Base-by-base conservation (phyloP, 2,888 invertebrate genomes). In the Rutpela maculata region DNA sequence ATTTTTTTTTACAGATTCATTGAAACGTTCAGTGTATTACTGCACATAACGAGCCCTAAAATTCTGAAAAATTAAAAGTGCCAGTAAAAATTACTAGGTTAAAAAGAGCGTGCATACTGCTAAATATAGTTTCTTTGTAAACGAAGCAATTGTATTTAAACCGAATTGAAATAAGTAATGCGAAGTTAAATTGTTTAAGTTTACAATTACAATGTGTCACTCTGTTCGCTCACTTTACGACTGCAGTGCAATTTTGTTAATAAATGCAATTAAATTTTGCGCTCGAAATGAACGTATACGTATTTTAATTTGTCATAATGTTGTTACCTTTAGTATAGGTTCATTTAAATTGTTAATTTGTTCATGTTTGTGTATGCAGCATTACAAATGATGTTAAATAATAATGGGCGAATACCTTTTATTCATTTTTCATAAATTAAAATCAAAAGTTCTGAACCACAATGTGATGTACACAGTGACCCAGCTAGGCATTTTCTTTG, bases 171-270 rank as follows among this genome's bases (percentile, higher is more conserved):
- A 56, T 69, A 69, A 69, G 57, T 31, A 57, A 38, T 57, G 12
- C 57, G 31, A 56, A 59, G 69, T 69, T 69, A 57, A 56, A 69
- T 59, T 69, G 69, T 59, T 55, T 55, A 35, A 69, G 56, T 57
- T 69, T 69, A 35, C 56, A 69, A 69, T 59, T 69, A 69, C 69
- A 57, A 57, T 69, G 22, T 69, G 59, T 69, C 57, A 69, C 69
- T 57, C 69, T 57, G 35, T 59, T 55, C 69, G 38, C 31, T 56
- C 56, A 31, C 17, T 57, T 69, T 18, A 11, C 50, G 69, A 55
- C 38, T 57, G 56, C 31, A 17, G 19, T 31, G 69, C 19, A 69
- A 55, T 69, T 69, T 69, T 59, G 69, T 35, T 35, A 35, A 57
- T 57, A 59, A 69, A 17, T 35, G 57, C 69, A 31, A 57, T 57